These are phyloP conservation scores for Saguinus midas DNA, from an alignment of 2,113 vertebrate genomes.

Conservation along the genomic window DNA sequence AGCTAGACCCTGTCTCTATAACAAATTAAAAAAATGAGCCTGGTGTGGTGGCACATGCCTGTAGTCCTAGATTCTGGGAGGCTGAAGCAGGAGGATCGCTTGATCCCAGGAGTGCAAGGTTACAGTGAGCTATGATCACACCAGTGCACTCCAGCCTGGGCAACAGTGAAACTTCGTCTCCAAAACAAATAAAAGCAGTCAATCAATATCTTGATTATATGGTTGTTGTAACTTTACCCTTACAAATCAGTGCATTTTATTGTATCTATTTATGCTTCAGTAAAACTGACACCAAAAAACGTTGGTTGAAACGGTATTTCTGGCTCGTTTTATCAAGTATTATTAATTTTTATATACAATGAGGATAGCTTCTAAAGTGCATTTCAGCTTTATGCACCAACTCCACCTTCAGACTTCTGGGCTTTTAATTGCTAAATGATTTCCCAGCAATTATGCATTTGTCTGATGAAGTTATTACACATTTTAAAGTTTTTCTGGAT, in stretches of 20 bases:
- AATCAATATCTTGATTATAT: neutral
- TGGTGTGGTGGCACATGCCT: no score
- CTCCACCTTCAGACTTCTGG: neutral
- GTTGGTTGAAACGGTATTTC: neutral
- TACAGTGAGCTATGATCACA: no score
- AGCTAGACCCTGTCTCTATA: no score
- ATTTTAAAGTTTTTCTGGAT: neutral
- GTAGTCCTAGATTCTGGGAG: no score
- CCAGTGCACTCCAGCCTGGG: no score
- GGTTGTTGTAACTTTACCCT: neutral
- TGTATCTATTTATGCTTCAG: neutral
- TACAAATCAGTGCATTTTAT: neutral
- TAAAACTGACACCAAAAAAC: neutral
- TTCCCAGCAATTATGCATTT: constrained; percentile 26
- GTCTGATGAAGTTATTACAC: constrained; percentile 7
- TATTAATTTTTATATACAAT: neutral
- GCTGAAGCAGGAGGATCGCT: no score
- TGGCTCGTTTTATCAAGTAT: neutral
- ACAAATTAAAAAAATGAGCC: no score
- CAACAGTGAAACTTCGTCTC: no score
- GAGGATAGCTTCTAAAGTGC: neutral
- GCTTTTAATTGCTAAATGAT: constrained; percentile 48
- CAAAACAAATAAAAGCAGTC: no score
- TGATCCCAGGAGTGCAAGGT: no score
- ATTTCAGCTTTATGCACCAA: neutral